Conservation (phyloP, 2,888 invertebrate genomes). For the Xestia ashworthii region DNA sequence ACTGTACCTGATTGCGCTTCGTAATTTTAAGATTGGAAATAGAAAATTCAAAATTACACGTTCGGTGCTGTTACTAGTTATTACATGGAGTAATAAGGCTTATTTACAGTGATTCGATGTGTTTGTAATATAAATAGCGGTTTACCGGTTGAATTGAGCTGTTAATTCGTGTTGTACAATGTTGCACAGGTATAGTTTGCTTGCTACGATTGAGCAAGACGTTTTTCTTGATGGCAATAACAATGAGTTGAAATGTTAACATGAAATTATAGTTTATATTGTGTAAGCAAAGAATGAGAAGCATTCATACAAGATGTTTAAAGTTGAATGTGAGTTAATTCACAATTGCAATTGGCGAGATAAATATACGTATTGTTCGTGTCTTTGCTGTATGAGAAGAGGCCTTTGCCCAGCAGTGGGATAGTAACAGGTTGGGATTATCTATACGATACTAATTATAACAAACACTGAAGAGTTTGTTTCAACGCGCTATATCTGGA, state of each 20-base stretch:
- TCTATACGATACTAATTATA: too few relatives aligned
- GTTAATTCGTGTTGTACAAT: constrained; percentile 43
- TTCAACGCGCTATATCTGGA: too few relatives aligned
- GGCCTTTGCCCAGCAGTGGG: not conserved
- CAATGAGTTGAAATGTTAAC: constrained; percentile 16
- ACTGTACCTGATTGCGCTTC: constrained; percentile 64
- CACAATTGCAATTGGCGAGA: not conserved
- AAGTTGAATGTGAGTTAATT: not conserved
- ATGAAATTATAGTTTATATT: not conserved
- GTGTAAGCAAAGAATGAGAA: not conserved
- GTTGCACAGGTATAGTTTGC: constrained; percentile 30
- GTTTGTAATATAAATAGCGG: constrained; percentile 66
- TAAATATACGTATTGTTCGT: not conserved
- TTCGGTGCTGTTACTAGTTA: constrained; percentile 71
- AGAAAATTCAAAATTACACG: constrained; percentile 77
- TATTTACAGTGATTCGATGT: constrained; percentile 66
- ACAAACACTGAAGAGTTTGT: too few relatives aligned
- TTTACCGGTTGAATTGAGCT: constrained; percentile 58
- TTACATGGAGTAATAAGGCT: constrained; percentile 69
- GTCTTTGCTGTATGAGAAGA: not conserved
- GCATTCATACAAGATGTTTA: not conserved
- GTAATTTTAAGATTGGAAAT: constrained; percentile 80
- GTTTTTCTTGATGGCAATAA: constrained; percentile 30
- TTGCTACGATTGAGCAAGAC: constrained; percentile 35
- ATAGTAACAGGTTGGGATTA: not conserved